Conservation (phyloP, 2,888 invertebrate species). For the Baccha elongata region DNA sequence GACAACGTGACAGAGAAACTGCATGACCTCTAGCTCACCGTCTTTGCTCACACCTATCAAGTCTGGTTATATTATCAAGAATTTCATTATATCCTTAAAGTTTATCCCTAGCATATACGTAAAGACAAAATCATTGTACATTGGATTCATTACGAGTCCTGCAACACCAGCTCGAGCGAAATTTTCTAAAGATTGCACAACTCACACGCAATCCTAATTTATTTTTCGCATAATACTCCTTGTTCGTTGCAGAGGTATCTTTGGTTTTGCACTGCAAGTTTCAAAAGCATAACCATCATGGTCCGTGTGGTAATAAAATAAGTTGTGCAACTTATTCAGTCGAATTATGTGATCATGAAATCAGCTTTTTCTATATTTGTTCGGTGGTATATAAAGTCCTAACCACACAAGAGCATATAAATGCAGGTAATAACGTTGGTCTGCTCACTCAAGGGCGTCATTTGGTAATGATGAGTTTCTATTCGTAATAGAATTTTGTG, state of each 20-base stretch:
- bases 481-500: background rate
- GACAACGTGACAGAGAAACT: background rate
- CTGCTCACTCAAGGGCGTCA: background rate
- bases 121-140: background rate
- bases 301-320: background rate
- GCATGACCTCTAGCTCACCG: background rate
- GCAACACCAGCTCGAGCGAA: background rate
- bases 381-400: background rate
- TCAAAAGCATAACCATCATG: background rate
- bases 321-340: slow-evolving; percentile 23
- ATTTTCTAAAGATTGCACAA: background rate
- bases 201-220: slow-evolving; percentile 23
- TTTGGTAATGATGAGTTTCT: background rate
- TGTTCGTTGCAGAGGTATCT: background rate
- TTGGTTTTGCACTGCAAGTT: background rate
- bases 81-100: background rate
- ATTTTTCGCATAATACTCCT: slow-evolving; percentile 4
- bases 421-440: background rate
- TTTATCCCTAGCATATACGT: background rate
- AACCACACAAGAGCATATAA: background rate
- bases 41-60: background rate
- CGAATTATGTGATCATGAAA: background rate
- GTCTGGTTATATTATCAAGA: background rate
- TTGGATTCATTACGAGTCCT: background rate
- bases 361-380: background rate